Evolutionary conservation across 2,888 invertebrate genomes (phyloP), one percentile per base, ranked within the genome.

Genomic region (Eristalis pertinax): DNA sequence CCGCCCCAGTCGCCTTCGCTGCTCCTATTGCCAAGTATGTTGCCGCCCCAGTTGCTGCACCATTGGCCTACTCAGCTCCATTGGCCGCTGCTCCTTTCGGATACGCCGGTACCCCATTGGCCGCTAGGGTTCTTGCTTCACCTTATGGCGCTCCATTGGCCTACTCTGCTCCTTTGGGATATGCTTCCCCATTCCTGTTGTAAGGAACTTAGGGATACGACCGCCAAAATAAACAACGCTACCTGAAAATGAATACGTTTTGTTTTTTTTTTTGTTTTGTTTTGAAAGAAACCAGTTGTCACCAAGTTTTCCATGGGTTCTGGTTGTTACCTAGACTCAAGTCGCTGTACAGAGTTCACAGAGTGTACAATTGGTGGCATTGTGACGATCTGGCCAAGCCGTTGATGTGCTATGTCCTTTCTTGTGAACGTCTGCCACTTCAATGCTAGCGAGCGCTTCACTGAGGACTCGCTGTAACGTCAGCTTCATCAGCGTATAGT

Each of bases 1-100:
- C 90, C 38, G 89, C 90, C n/a, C 95, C 96, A 0, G 95, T 96
- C 0, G 94, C 4, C 91, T 64, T 64, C 38, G 82, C 77, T 68
- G 32, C 79, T 22, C 79, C 78, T 65, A 29, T 78, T 1, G 62
- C 63, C 11, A 76, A 41, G 24, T 67, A 68, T 41, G 76, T 60
- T 32, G 63, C 63, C 8, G 19, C 79, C 29, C 79, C 78, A 78
- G 70, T 50, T 3, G 95, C 78, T 2, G 79, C 83, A 26, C 89
- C 89, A 24, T 35, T 79, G 32, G 68, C 84, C 3, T 78, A 78
- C 22, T 35, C 88, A 1, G 82, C 89, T 15, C 68, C 85, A 13
- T 13, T 60, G 26, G 60, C 60, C 26, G 24, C 60, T 13, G 60
- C 60, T 26, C 60, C 24, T 60, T 29, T 32, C 32, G 32, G 32